Evolutionary conservation across 2,113 vertebrate genomes (phyloP), one percentile per base, ranked within the genome.

Genomic region (Callaeas wilsoni): DNA sequence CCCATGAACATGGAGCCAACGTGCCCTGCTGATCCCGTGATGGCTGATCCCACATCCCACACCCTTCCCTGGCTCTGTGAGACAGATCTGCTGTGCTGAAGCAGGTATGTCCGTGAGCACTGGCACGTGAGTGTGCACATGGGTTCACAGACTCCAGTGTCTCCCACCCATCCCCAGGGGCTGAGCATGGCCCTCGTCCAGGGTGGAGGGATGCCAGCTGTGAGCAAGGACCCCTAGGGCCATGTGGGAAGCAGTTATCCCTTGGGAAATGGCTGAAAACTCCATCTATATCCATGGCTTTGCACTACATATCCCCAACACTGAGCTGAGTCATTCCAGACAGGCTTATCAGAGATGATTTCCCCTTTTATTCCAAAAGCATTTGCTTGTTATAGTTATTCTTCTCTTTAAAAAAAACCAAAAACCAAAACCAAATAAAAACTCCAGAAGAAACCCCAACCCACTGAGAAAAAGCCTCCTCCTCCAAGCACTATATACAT

Each of bases 301-400:
- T 87, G 21, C 25, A 55, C 42, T 22, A 23, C 32, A 71, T 42
- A 49, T 74, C 73, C 35, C 69, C 52, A 87, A 5, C 3, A 7
- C n/a, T 53, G 53, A 92, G 81, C 91, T 92, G 81, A 94, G 91
- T 91, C 93, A 93, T 79, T 92, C n/a, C 21, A 68, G 77, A 64
- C 53, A 29, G 53, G 26, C 73, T 78, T 44, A 39, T 42, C 60
- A 41, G 67, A 89, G 16, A 57, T 6, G 7, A 68, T 84, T 95
- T 95, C 37, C 49, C n/a, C 30, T 91, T 70, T 59, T 41, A 44
- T 12, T 64, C 76, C 60, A 84, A 60, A 79, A 70, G 4, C 11
- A 62, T 84, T 89, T 80, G 25, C 59, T 84, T 73, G 47, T 63
- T 87, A 16, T 55, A 82, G 76, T 65, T 75, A 41, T n/a, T 49